A percentile compares a stretch with the other conserved stretches of the same genome.
These are phyloP conservation scores for Pagrus major DNA, from an alignment of 2,113 vertebrate species.

Conservation along the genomic window DNA sequence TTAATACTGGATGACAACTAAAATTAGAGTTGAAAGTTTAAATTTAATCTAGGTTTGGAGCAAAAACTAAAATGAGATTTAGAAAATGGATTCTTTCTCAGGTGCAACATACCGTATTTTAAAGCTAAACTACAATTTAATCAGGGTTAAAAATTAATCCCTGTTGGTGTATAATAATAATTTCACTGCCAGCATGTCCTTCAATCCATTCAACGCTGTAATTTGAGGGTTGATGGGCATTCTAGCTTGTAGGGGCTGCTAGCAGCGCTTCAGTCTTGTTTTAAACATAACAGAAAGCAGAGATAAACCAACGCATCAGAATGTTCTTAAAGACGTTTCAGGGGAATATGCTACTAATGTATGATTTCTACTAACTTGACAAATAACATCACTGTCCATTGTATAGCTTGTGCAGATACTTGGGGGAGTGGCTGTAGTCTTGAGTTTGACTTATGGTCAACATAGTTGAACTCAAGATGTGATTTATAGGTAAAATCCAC, in stretches of 20 bases:
- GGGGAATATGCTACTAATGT: not conserved
- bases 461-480: not conserved
- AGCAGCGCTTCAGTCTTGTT: constrained; percentile 27
- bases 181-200: not conserved
- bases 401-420: not conserved
- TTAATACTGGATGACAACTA: too few relatives aligned
- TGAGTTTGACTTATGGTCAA: not conserved
- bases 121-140: too few relatives aligned
- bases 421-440: not conserved
- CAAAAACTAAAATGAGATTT: too few relatives aligned
- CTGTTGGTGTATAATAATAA: too few relatives aligned
- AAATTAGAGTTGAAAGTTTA: too few relatives aligned
- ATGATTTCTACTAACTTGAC: not conserved
- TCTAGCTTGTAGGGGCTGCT: too few relatives aligned
- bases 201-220: not conserved
- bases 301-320: too few relatives aligned
- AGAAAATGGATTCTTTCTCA: too few relatives aligned
- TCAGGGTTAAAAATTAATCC: too few relatives aligned
- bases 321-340: not conserved
- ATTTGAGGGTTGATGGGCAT: not conserved
- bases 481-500: not conserved
- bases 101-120: too few relatives aligned
- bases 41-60: too few relatives aligned
- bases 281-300: not conserved
- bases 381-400: too few relatives aligned